Percentiles rank a stretch among this genome's conserved stretches.
Evolutionary conservation across 92 coral and sea anemone genomes (phyloP).

Genomic region (Chrysogorgia sp.): DNA sequence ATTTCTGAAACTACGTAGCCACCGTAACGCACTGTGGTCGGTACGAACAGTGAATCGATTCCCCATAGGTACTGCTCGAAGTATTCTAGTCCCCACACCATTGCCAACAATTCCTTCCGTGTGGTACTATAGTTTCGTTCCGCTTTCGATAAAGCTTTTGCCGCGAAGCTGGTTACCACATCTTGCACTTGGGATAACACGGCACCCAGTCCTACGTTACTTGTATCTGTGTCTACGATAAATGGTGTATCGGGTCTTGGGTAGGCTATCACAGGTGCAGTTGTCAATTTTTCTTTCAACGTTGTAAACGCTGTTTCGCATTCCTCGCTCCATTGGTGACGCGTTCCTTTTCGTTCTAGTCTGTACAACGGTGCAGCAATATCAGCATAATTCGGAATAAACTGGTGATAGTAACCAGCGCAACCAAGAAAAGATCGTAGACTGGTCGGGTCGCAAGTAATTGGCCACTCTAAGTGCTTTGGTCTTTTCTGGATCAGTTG

Average conservation of each 20-base stretch:
- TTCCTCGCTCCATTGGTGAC: neutral
- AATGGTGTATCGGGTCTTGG: constrained; percentile 50
- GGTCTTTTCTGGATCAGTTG: constrained; percentile 16
- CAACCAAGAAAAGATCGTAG: constrained; percentile 28
- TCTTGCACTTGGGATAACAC: neutral
- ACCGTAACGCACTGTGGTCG: constrained; percentile 1
- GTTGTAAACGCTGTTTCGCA: neutral
- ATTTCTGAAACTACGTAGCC: neutral
- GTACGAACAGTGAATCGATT: neutral
- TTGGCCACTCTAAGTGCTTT: constrained; percentile 3
- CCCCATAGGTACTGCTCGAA: constrained; percentile 2
- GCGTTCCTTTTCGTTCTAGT: neutral
- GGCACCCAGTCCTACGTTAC: neutral
- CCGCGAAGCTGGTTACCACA: neutral
- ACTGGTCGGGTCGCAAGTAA: neutral
- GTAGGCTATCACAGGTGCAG: constrained; percentile 21
- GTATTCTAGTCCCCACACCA: constrained; percentile 7
- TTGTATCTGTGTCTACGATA: constrained; percentile 44
- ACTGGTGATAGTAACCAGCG: constrained; percentile 4
- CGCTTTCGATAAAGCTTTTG: neutral
- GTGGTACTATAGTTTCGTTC: constrained; percentile 34
- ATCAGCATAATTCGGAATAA: too few relatives aligned
- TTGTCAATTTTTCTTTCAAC: neutral
- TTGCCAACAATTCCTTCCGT: neutral
- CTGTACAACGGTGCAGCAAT: neutral